Evolutionary conservation across 2,113 vertebrate genomes (phyloP).

Genomic region (Crotalus helleri): DNA sequence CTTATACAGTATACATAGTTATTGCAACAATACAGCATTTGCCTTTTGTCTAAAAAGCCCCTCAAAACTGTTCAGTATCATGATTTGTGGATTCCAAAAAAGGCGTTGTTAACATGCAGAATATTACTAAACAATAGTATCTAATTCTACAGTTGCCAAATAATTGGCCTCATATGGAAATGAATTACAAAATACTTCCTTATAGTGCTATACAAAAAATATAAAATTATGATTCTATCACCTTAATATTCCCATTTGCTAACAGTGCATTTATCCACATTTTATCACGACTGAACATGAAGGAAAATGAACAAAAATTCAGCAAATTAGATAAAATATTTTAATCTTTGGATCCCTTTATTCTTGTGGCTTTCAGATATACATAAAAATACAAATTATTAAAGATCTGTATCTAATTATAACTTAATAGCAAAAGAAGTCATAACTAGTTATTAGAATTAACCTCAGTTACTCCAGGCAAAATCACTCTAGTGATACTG

Average conservation of each 20-base stretch:
- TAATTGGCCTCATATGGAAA: conserved; percentile 67
- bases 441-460: conserved; percentile 54
- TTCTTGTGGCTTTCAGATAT: conserved; percentile 71
- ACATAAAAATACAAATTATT: conserved; percentile 66
- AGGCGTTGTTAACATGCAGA: conserved; percentile 71
- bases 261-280: conserved; percentile 59
- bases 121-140: conserved; percentile 62
- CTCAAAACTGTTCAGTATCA: conserved; percentile 43
- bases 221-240: conserved; percentile 65
- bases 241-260: conserved; percentile 64
- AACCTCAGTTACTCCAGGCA: conserved; percentile 47
- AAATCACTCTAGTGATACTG: conserved; percentile 42
- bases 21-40: conserved; percentile 62
- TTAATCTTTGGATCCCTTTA: conserved; percentile 82
- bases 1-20: conserved; percentile 52
- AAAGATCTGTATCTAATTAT: conserved; percentile 43
- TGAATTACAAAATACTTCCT: conserved; percentile 70
- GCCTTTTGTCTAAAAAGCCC: conserved; percentile 50
- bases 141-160: conserved; percentile 61
- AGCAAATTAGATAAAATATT: conserved; percentile 67
- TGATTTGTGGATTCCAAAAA: conserved; percentile 62
- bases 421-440: conserved; percentile 59
- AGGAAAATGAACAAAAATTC: conserved; percentile 55
- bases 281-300: conserved; percentile 61
- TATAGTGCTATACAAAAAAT: conserved; percentile 79